phyloP scores from a whole-genome alignment of 1,140 invertebrate genomes.

The Brachionus sp. region DNA sequence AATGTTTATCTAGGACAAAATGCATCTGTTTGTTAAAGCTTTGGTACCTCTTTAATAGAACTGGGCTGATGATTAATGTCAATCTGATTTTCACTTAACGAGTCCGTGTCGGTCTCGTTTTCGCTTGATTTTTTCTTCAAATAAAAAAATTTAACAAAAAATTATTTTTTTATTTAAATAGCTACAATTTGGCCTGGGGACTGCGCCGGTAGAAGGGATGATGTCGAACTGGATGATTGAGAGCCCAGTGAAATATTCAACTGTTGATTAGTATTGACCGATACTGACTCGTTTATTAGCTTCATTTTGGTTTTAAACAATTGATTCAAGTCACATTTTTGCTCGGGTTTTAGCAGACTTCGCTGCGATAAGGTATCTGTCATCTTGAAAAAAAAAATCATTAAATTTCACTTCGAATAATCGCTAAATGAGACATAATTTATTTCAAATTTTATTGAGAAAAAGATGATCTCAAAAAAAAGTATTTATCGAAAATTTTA shows the following conservation, averaged over 20 bases:
- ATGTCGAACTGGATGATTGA: background rate
- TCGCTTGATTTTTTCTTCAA: background rate
- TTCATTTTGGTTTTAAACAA: constrained; percentile 44
- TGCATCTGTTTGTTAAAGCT: background rate
- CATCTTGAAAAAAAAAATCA: constrained; percentile 41
- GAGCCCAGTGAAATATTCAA: background rate
- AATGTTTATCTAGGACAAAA: background rate
- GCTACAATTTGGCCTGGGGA: background rate
- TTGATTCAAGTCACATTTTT: constrained; percentile 30
- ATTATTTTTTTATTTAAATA: background rate
- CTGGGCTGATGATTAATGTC: background rate
- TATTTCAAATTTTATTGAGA: background rate
- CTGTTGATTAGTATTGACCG: background rate
- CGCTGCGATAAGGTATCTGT: constrained; percentile 39
- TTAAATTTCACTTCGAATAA: background rate
- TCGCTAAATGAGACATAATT: background rate
- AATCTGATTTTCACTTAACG: background rate
- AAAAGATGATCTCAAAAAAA: background rate
- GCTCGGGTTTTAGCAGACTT: constrained; percentile 13
- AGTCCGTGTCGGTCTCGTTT: background rate
- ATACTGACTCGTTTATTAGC: constrained; percentile 9
- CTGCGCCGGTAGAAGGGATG: background rate
- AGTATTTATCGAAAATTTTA: background rate
- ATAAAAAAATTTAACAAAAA: background rate
- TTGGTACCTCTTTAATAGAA: constrained; percentile 2